Evolutionary conservation across 1,140 invertebrate species (phyloP), one percentile per base, ranked within the genome.

Genomic region (Drosophila nigromelanica): DNA sequence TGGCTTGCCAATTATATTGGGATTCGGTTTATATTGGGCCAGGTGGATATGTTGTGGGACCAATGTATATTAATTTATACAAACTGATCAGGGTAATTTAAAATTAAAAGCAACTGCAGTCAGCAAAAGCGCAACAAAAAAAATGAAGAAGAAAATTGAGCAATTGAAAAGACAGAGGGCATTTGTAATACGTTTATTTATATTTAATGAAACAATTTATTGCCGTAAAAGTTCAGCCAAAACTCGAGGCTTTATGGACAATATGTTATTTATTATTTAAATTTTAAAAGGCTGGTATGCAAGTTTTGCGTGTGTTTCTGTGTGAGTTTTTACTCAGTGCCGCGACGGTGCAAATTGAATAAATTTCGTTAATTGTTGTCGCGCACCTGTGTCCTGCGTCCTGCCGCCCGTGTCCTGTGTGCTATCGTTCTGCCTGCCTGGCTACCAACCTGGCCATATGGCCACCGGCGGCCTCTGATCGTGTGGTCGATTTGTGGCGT

Each of bases 401-500:
- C 14, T 40, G 47, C 30, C 5, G 11, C 30, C 47, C 27, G 27
- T n/a, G 30, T 52, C 12, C 35, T 54, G 18, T 21, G 30, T 71
- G 71, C 30, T 54, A 21, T 51, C n/a, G 15, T 15, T 10, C 15
- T 33, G 18, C 61, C 30, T 15, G 56, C 47, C 42, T 45, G 27
- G n/a, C 21, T 39, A 18, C 18, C 51, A 8, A 39, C 33, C 51
- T 39, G 55, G 35, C 50, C 64, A 68, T 80, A 74, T 72, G 74
- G 55, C 69, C 64, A 39, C 30, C 59, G 66, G 70, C 55, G 66
- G 70, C 64, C 79, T 79, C 83, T 81, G 80, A 85, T 85, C 76
- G 79, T 83, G 83, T 76, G 83, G 83, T 89, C 83, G 83, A 89
- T 89, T 89, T 89, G 83, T 83, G 83, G 83, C 85, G 70, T 89